These are phyloP conservation scores for Phaethornis superciliosus DNA, from an alignment of 2,113 vertebrate genomes.

Conservation along the genomic window DNA sequence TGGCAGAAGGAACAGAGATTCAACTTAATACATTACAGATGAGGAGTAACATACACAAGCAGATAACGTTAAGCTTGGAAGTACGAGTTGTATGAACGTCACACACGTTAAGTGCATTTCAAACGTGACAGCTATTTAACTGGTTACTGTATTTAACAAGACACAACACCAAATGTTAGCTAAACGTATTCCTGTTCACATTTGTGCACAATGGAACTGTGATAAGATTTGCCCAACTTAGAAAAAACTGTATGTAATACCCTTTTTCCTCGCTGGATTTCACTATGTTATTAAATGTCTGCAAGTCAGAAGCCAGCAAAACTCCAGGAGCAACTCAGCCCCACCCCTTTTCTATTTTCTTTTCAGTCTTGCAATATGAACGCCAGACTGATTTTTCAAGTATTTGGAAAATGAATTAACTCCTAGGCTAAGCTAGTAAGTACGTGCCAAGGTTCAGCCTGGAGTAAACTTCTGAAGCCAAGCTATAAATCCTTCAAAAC, in stretches of 20 bases:
- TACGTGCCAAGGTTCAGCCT: constrained; percentile 28
- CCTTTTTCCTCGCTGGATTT: background rate
- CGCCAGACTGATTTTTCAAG: background rate
- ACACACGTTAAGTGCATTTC: background rate
- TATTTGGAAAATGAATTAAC: constrained; percentile 64
- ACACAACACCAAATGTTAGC: background rate
- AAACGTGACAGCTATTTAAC: background rate
- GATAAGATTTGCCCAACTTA: background rate
- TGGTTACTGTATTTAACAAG: background rate
- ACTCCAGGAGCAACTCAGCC: background rate
- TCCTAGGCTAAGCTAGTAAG: background rate
- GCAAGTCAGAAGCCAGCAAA: background rate
- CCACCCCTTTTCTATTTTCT: constrained; percentile 2
- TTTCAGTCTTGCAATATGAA: background rate
- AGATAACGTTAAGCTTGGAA: background rate
- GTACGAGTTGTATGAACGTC: background rate
- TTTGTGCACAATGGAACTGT: rapidly evolving
- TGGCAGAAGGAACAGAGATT: background rate
- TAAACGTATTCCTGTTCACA: background rate
- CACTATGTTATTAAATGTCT: background rate
- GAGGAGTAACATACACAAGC: background rate
- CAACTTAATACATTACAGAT: background rate
- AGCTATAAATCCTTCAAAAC: constrained; percentile 29
- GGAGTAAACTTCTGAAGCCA: background rate
- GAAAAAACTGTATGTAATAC: background rate